Evolutionary conservation across 2,888 invertebrate species (phyloP).

Genomic region (Zonitis immaculata): DNA sequence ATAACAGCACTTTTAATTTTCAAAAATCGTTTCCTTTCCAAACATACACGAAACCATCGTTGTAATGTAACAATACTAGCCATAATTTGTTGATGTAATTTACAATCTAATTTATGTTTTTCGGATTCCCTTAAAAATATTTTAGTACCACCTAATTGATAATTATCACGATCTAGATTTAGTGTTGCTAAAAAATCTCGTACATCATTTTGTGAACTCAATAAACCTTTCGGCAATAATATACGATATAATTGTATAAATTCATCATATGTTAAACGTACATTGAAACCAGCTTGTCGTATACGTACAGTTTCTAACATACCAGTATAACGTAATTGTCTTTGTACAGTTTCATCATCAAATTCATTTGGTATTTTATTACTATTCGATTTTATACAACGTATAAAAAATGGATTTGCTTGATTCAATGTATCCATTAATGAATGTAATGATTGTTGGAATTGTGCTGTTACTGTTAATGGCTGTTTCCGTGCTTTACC

Average conservation of each 20-base stretch:
- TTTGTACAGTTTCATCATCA: conserved; percentile 88
- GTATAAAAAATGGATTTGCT: conserved; percentile 77
- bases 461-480: conserved; percentile 91
- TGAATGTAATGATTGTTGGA: conserved; percentile 85
- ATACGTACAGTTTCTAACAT: conserved; percentile 96
- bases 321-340: conserved; percentile 89
- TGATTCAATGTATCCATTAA: conserved; percentile 92
- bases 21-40: conserved; percentile 74
- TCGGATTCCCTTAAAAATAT: conserved; percentile 93
- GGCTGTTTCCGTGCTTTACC: conserved; percentile 77
- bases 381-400: conserved; percentile 94
- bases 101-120: conserved; percentile 86
- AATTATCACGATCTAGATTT: conserved; percentile 83
- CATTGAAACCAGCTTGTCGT: conserved; percentile 92
- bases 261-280: conserved; percentile 88
- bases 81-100: conserved; percentile 91
- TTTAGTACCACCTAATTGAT: conserved; percentile 83
- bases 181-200: conserved; percentile 76
- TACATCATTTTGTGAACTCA: conserved; percentile 84
- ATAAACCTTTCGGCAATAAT: conserved; percentile 81
- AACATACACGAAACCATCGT: conserved; percentile 80
- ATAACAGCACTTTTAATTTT: conserved; percentile 68
- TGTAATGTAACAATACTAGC: conserved; percentile 88
- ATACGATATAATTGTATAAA: conserved; percentile 91
- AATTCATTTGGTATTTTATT: conserved; percentile 88